Conservation (phyloP, 2,888 invertebrate genomes). For the Phytoseiulus persimilis region DNA sequence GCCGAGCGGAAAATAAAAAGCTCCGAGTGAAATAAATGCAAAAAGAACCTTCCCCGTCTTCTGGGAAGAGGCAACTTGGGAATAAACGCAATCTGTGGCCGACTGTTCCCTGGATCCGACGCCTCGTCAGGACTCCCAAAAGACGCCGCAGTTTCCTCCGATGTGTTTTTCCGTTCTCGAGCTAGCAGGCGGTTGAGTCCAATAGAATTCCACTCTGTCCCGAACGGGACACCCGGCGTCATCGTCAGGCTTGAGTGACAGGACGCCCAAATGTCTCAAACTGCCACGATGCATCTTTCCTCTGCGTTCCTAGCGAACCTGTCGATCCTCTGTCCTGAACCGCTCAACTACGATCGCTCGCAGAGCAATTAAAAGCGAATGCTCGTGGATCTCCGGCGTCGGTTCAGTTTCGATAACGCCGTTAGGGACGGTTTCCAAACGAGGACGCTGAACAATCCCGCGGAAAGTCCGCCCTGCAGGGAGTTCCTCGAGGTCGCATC, state of each 20-base stretch:
- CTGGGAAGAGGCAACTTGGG: neutral
- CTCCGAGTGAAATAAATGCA: neutral
- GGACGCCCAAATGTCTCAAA: neutral
- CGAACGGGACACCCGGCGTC: neutral
- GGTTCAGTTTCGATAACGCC: too few relatives aligned
- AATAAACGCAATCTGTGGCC: conserved; percentile 5
- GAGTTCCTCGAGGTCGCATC: neutral
- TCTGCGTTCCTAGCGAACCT: neutral
- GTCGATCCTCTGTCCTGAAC: neutral
- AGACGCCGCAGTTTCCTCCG: neutral
- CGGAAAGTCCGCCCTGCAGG: too few relatives aligned
- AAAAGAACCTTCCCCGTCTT: neutral
- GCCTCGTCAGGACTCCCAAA: neutral
- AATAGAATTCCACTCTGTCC: conserved; percentile 5
- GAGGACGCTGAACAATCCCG: too few relatives aligned
- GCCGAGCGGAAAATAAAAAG: neutral
- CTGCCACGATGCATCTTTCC: neutral
- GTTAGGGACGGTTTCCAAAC: too few relatives aligned
- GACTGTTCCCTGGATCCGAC: neutral
- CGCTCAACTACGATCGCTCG: neutral
- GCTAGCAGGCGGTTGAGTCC: neutral
- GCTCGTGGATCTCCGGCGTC: too few relatives aligned
- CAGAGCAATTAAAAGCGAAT: too few relatives aligned
- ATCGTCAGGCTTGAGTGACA: neutral
- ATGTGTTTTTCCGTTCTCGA: neutral